These are phyloP conservation scores for Ceratosolen fusciceps DNA, from an alignment of 1,140 invertebrate genomes.

Conservation along the genomic window DNA sequence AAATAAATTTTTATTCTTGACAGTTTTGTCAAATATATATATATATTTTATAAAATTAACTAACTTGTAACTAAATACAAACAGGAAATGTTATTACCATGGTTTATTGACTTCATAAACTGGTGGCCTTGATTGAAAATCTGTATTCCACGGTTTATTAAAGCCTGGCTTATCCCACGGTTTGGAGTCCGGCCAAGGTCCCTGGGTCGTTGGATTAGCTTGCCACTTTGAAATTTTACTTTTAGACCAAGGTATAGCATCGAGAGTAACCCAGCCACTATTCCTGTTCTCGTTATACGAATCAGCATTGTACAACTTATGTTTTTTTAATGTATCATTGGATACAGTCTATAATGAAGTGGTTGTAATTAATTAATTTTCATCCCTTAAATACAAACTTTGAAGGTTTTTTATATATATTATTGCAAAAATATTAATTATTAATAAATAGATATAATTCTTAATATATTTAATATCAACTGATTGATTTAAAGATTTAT, in stretches of 20 bases:
- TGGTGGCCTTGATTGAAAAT: slow-evolving; percentile 55
- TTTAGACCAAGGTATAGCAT: slow-evolving; percentile 83
- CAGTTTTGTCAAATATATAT: too few relatives aligned
- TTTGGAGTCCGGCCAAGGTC: slow-evolving; percentile 66
- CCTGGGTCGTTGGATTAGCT: slow-evolving; percentile 72
- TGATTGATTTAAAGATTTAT: too few relatives aligned
- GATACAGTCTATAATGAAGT: slow-evolving; percentile 38
- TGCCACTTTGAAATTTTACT: slow-evolving; percentile 87
- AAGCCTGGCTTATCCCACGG: slow-evolving; percentile 63
- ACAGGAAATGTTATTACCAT: slow-evolving; percentile 59
- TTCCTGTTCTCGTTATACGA: slow-evolving; percentile 77
- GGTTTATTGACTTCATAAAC: slow-evolving; percentile 58
- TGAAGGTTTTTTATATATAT: too few relatives aligned
- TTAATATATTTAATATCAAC: too few relatives aligned
- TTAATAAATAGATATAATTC: too few relatives aligned
- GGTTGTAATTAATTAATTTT: too few relatives aligned
- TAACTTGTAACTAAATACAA: too few relatives aligned
- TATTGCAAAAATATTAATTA: too few relatives aligned
- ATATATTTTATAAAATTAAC: too few relatives aligned
- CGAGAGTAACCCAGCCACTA: slow-evolving; percentile 81
- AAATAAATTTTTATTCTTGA: too few relatives aligned
- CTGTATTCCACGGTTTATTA: slow-evolving; percentile 59
- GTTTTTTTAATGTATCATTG: slow-evolving; percentile 68
- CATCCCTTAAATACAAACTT: too few relatives aligned
- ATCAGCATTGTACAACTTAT: slow-evolving; percentile 64